A percentile compares a stretch with the other conserved stretches of the same genome.
These are phyloP conservation scores for Drosophila funebris DNA, from an alignment of 1,140 invertebrate genomes.

Conservation along the genomic window DNA sequence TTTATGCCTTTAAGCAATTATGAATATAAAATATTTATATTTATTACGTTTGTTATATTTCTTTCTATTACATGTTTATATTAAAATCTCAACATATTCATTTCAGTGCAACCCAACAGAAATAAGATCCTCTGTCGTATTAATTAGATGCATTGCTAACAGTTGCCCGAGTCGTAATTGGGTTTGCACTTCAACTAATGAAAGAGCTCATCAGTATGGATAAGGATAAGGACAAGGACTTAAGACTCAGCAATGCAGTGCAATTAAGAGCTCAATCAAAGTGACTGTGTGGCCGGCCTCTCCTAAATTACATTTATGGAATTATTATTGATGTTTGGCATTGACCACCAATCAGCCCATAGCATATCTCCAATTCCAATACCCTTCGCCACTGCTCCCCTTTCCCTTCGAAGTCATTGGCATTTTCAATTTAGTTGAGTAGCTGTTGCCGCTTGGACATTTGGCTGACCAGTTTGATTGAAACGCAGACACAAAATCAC, in stretches of 20 bases:
- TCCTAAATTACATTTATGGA: conserved; percentile 78
- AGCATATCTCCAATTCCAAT: conserved; percentile 29
- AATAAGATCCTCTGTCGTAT: conserved; percentile 6
- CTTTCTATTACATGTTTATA: too few species aligned
- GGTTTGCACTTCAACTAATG: conserved; percentile 59
- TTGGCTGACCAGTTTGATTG: conserved; percentile 50
- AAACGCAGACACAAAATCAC: conserved; percentile 66
- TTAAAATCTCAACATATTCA: too few species aligned
- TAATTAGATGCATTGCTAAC: conserved; percentile 1
- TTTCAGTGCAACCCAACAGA: too few species aligned
- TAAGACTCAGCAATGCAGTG: conserved; percentile 71
- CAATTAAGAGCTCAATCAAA: conserved; percentile 81
- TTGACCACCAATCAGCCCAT: conserved; percentile 64
- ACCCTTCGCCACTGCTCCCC: not conserved
- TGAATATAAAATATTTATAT: too few species aligned
- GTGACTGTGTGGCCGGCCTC: conserved; percentile 57
- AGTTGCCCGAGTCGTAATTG: conserved; percentile 3
- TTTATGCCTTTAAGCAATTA: too few species aligned
- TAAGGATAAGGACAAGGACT: conserved; percentile 25
- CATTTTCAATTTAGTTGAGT: conserved; percentile 77
- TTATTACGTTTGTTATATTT: too few species aligned
- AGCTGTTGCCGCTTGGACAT: conserved; percentile 55
- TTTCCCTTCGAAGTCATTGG: conserved; percentile 43
- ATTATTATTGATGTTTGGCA: conserved; percentile 81
- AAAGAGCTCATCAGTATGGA: conserved; percentile 39